Conservation (phyloP, 2,797 vertebrate genomes). For the Ceryle rudis region DNA sequence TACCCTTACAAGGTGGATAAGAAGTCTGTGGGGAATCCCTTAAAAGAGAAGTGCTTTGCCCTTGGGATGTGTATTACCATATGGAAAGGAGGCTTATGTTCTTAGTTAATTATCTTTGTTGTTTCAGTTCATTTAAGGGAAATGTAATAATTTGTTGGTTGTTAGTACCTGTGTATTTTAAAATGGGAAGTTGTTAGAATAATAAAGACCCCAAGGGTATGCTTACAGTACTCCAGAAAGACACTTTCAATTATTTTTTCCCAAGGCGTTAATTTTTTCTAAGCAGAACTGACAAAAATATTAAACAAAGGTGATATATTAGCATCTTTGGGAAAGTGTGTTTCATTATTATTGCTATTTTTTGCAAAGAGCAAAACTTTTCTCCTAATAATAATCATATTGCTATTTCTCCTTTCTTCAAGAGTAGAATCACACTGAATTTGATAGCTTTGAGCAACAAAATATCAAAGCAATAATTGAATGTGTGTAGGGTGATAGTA, state of each 20-base stretch:
- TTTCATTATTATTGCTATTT: not conserved
- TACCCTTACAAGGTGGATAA: constrained; percentile 59
- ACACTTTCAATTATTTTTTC: constrained; percentile 55
- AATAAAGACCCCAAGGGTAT: constrained; percentile 60
- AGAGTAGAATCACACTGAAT: not conserved
- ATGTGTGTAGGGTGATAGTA: not conserved
- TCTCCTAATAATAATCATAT: not conserved
- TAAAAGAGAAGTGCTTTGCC: constrained; percentile 67
- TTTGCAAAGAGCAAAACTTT: constrained; percentile 1
- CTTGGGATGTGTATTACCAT: constrained; percentile 56
- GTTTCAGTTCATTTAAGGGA: constrained; percentile 73
- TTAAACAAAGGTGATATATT: constrained; percentile 59
- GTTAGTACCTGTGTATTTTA: constrained; percentile 73
- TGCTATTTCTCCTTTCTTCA: not conserved
- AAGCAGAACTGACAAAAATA: constrained; percentile 59
- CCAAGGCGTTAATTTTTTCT: constrained; percentile 62
- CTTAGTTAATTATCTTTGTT: constrained; percentile 77
- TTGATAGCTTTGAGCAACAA: constrained; percentile 9
- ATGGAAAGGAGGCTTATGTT: constrained; percentile 68
- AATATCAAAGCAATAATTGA: not conserved
- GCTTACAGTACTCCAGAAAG: constrained; percentile 45
- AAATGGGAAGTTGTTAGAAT: constrained; percentile 70
- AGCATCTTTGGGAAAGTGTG: not conserved
- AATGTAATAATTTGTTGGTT: constrained; percentile 73
- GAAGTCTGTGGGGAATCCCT: constrained; percentile 53